phyloP scores from a whole-genome alignment of 2,888 invertebrate genomes.

The Agonopterix alstromeriana region DNA sequence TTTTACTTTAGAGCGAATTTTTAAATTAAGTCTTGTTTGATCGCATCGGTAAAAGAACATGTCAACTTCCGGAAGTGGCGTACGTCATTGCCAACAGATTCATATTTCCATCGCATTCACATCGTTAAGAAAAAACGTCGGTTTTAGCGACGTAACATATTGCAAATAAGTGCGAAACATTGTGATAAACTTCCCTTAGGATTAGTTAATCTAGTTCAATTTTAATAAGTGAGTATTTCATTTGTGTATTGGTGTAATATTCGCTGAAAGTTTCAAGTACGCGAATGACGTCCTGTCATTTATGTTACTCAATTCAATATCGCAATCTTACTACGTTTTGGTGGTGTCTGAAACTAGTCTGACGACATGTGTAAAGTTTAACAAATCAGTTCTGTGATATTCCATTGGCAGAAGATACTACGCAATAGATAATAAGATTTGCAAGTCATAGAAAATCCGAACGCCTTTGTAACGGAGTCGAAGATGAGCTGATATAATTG shows the following conservation, averaged over 20 bases:
- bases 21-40: slow-evolving; percentile 8
- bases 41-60: slow-evolving; percentile 26
- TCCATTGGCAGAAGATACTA: slow-evolving; percentile 26
- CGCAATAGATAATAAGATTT: slow-evolving; percentile 44
- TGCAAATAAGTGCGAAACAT: slow-evolving; percentile 62
- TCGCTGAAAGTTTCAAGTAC: slow-evolving; percentile 45
- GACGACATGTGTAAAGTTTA: slow-evolving; percentile 24
- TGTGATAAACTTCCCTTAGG: slow-evolving; percentile 68
- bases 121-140: slow-evolving; percentile 52
- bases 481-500: slow-evolving; percentile 30
- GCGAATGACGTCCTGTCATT: slow-evolving; percentile 65
- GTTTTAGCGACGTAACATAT: slow-evolving; percentile 60
- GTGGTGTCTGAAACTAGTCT: slow-evolving; percentile 27
- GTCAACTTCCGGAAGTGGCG: slow-evolving; percentile 67
- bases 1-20: no score
- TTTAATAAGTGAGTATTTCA: slow-evolving; percentile 65
- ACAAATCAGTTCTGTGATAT: slow-evolving; percentile 22
- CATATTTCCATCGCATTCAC: slow-evolving; percentile 47
- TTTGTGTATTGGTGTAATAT: slow-evolving; percentile 30
- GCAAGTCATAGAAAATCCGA: slow-evolving; percentile 58
- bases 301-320: slow-evolving; percentile 65
- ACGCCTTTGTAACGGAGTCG: slow-evolving; percentile 42
- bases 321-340: slow-evolving; percentile 44
- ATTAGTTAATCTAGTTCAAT: slow-evolving; percentile 68
- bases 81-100: slow-evolving; percentile 75